These are phyloP conservation scores for Anas capensis DNA, from an alignment of 2,797 vertebrate genomes.

Conservation along the genomic window DNA sequence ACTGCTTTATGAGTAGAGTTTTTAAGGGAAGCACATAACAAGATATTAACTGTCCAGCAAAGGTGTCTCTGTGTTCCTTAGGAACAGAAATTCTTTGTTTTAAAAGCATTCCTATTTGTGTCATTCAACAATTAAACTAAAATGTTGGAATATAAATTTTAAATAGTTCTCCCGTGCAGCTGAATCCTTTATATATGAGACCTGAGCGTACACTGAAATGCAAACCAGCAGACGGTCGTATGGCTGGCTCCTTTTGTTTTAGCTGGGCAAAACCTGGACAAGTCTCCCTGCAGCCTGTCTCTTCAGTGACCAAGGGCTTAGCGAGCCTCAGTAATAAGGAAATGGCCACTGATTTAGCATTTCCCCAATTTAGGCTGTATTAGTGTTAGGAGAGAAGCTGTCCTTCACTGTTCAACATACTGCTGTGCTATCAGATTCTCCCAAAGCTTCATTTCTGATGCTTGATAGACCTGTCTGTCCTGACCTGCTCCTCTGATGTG, in stretches of 20 bases:
- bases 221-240: background rate
- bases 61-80: background rate
- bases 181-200: background rate
- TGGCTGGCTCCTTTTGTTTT: background rate
- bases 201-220: background rate
- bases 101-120: background rate
- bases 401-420: background rate
- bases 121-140: background rate
- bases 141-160: background rate
- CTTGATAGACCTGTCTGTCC: background rate
- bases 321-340: background rate
- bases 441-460: background rate
- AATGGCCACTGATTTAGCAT: background rate
- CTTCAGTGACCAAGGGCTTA: background rate
- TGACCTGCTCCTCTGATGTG: background rate
- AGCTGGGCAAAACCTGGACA: background rate
- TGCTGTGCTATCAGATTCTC: background rate
- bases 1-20: background rate
- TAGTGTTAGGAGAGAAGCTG: background rate
- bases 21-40: background rate
- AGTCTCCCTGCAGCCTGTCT: background rate
- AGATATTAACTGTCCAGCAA: background rate
- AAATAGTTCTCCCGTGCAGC: background rate
- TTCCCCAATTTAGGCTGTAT: background rate
- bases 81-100: background rate